Base-by-base conservation (phyloP, 2,797 vertebrate genomes). In the Artibeus jamaicensis region DNA sequence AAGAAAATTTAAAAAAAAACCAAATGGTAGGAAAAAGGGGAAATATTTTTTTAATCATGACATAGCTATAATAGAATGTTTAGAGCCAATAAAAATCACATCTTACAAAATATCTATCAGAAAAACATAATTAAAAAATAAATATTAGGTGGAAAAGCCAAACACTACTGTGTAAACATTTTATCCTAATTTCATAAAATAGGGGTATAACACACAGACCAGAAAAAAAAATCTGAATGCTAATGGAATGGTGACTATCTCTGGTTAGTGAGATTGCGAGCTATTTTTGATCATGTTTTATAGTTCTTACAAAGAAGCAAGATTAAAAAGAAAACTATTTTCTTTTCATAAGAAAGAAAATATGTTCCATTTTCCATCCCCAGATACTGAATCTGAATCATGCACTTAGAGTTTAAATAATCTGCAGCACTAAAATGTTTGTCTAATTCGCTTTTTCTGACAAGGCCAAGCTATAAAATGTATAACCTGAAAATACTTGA, bases 161-260 rank as follows among this genome's bases (percentile, higher is more conserved):
- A 73, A 76, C 32, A 73, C 53, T 71, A 21, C 14, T 88, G 29
- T 2, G 18, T 78, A 70, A n/a, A 46, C 11, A 50, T 57, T 90
- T 86, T 74, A 74, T 67, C 71, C n/a, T 29, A 77, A 82, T 42
- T 95, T 93, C 73, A n/a, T 74, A 93, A 93, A 65, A 65, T 44
- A 74, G 37, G 22, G 62, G 16, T 87, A 34, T 62, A 71, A 55
- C 85, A 79, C 9, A 78, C 18, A 62, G 34, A 92, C 71, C 67
- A 67, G 32, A 14, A 87, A 73, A 82, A 82, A 62, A 62, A 26
- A 44, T 16, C 22, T 48, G 91, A 91, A 39, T 74, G 57, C 26
- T 88, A 79, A 53, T 2, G 14, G 11, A 48, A 74, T 82, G 11
- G 67, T 65, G 37, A 88, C 2, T 32, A 32, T n/a, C 18, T 65